Percentiles rank a stretch among this genome's conserved stretches.
Conservation (phyloP, 2,797 vertebrate species). For the Pangasius macronema region DNA sequence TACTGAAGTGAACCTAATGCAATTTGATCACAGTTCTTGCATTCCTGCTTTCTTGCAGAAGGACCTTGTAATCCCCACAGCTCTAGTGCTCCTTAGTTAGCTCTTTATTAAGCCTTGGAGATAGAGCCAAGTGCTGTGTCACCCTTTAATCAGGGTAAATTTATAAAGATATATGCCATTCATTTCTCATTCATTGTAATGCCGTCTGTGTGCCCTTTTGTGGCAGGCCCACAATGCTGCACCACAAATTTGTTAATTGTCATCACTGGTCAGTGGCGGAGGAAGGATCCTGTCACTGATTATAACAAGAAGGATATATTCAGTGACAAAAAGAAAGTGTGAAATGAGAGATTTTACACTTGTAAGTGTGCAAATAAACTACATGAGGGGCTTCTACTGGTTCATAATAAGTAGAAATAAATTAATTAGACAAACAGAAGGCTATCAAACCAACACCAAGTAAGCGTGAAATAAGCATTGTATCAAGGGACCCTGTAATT, state of each 20-base stretch:
- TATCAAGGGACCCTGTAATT: slow-evolving; percentile 6
- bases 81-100: slow-evolving; percentile 4
- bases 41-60: neutral
- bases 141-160: slow-evolving; percentile 2
- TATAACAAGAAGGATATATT: neutral
- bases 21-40: neutral
- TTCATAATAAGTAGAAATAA: slow-evolving; percentile 17
- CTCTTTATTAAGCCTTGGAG: slow-evolving; percentile 12
- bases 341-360: neutral
- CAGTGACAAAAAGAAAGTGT: neutral
- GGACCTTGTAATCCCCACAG: slow-evolving; percentile 1
- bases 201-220: slow-evolving; percentile 16
- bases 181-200: slow-evolving; percentile 5
- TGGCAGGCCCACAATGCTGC: slow-evolving; percentile 13
- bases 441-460: slow-evolving; percentile 6
- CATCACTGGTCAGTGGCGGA: slow-evolving; percentile 2
- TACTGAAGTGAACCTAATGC: slow-evolving; percentile 15
- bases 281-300: neutral
- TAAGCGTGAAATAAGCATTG: slow-evolving; percentile 13
- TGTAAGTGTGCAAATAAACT: neutral
- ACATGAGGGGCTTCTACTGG: neutral
- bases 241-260: slow-evolving; percentile 21
- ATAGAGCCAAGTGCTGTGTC: neutral
- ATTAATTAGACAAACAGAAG: slow-evolving; percentile 15
- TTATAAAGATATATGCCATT: slow-evolving; percentile 24